phyloP scores from a whole-genome alignment of 2,888 invertebrate genomes.

The Dryococelus australis region DNA sequence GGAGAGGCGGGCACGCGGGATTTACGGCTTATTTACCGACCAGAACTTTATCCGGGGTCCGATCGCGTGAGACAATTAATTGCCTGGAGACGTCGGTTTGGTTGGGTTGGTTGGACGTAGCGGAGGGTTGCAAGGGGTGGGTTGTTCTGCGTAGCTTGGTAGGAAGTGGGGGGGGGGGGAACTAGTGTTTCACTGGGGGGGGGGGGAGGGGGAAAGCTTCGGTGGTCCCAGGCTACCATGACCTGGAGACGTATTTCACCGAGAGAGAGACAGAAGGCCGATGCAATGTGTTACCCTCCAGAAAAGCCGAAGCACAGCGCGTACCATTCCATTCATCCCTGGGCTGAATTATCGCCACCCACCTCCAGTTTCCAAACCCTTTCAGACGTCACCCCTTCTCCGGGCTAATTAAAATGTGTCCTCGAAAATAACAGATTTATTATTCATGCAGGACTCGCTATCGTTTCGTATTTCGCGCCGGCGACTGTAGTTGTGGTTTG shows the following conservation, averaged over 20 bases:
- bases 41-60: conserved; percentile 23
- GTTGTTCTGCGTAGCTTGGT: conserved; percentile 11
- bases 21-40: conserved; percentile 30
- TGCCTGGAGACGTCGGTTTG: conserved; percentile 19
- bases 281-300: conserved; percentile 12
- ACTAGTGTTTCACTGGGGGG: not conserved
- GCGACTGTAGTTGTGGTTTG: not conserved
- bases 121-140: not conserved
- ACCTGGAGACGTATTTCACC: conserved; percentile 3
- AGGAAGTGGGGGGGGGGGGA: not conserved
- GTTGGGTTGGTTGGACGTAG: not conserved
- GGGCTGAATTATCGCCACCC: not conserved
- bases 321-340: not conserved
- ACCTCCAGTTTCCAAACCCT: not conserved
- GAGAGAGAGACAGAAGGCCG: not conserved
- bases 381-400: not conserved
- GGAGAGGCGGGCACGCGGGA: not conserved
- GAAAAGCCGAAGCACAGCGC: not conserved
- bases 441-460: not conserved
- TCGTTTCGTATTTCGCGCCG: not conserved
- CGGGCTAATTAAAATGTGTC: conserved; percentile 1
- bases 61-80: conserved; percentile 28
- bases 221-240: not conserved
- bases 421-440: not conserved
- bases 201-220: not conserved